Base-by-base conservation (phyloP, 53 echinoderm and acorn worm genomes). In the Holothuria leucospilota region DNA sequence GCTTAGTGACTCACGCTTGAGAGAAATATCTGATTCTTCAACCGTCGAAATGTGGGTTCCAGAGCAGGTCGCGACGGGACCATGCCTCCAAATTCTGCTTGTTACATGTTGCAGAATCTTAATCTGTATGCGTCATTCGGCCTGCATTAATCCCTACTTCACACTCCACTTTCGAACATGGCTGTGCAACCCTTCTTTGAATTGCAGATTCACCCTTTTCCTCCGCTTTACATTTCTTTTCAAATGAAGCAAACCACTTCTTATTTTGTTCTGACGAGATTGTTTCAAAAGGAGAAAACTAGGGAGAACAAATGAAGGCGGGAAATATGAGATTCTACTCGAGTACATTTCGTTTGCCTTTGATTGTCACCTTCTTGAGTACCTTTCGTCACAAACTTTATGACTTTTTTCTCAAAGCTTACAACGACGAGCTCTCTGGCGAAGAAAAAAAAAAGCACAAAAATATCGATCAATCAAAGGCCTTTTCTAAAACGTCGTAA, bases 121-220 rank as follows among this genome's bases (percentile, higher is more conserved):
- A 59, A 59, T 80, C 80, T 61, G 30, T 80, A 80, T 80, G 80
- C 80, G 61, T 80, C 83, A 65, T 83, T 83, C 53, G 64, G 13
- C 23, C 16, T 52, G 83, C 83, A 83, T 83, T 83, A 83, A 83
- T 83, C 83, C 83, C 83, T 52, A 83, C 83, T 83, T 83, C 83
- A 83, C 18, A 65, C 20, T 42, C 83, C 83, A 83, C 83, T 83
- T 82, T 83, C 41, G 68, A 66, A 66, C 83, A 65, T 83, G 83
- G 67, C 65, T 66, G 11, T 25, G 83, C 83, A 83, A 83, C 39
- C 83, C 65, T 65, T 42, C 39, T 83, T 83, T 63, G 83, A 64
- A 41, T 65, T 83, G 83, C 83, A 83, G 67, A 83, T 83, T 83
- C 38, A 29, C 62, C 24, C 82, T 23, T 64, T 82, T 49, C 51